Evolutionary conservation across 2,888 invertebrate genomes (phyloP).

Genomic region (Drosophila mayaguana): DNA sequence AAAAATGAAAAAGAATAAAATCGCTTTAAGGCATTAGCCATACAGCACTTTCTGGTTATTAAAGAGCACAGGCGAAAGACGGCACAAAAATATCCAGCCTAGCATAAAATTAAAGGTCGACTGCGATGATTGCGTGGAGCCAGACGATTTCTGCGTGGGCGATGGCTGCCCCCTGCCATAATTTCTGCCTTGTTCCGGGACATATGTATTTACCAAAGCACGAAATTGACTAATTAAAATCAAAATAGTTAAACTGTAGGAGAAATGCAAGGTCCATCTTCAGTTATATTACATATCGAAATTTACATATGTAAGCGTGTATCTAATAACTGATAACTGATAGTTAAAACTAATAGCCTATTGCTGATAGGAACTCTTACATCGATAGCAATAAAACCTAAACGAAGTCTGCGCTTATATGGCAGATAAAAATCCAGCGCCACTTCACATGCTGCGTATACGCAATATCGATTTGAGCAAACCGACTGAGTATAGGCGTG

Average conservation of each 20-base stretch:
- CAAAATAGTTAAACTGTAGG: slow-evolving; percentile 20
- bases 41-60: slow-evolving; percentile 38
- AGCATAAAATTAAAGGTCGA: slow-evolving; percentile 48
- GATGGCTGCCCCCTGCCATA: neutral
- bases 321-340: slow-evolving; percentile 28
- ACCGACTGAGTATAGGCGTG: slow-evolving; percentile 30
- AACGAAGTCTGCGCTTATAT: slow-evolving; percentile 39
- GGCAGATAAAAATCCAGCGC: slow-evolving; percentile 50
- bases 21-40: slow-evolving; percentile 58
- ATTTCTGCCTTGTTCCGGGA: slow-evolving; percentile 15
- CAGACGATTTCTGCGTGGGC: slow-evolving; percentile 30
- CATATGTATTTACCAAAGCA: slow-evolving; percentile 67
- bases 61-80: slow-evolving; percentile 8
- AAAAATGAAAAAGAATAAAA: neutral
- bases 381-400: slow-evolving; percentile 69
- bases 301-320: slow-evolving; percentile 39
- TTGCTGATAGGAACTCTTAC: slow-evolving; percentile 71
- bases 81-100: slow-evolving; percentile 24
- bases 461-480: slow-evolving; percentile 71
- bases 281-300: slow-evolving; percentile 21
- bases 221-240: slow-evolving; percentile 55
- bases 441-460: slow-evolving; percentile 63
- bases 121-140: slow-evolving; percentile 5
- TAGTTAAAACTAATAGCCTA: slow-evolving; percentile 63
- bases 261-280: neutral